Evolutionary conservation across 2,888 invertebrate species (phyloP), one percentile per base, ranked within the genome.

Genomic region (Patella pellucida): DNA sequence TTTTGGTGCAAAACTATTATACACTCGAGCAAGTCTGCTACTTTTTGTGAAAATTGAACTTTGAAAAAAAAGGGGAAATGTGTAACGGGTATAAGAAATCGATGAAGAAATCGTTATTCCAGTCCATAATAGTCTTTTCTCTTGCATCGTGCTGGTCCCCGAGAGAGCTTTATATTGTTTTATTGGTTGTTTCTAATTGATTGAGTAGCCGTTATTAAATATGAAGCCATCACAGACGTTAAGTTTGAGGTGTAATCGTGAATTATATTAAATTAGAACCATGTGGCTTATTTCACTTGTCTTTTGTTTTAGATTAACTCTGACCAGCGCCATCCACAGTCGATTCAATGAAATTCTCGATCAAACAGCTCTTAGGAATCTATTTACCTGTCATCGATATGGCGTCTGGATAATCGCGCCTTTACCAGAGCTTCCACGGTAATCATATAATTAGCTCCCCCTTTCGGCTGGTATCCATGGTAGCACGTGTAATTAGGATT

Each of bases 221-320:
- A 62, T 62, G 19, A 62, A 62, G 62, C 62, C 62, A 62, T 62
- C 62, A 62, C 62, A 62, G 62, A 62, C 62, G 23, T 23, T 62
- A 62, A 62, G 62, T 62, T 62, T 62, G 62, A 62, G 62, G 62
- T 23, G 62, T 62, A 62, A 62, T 62, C 62, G 62, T 19, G 15
- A 62, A 62, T 19, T 62, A 23, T 19, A 85, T 85, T 82, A 79
- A 83, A 84, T 85, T 85, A 85, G 79, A 77, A 78, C 69, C 79
- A 79, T 80, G 82, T 85, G 85, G 85, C 81, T 82, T 81, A 79
- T 83, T 83, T 85, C 77, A 78, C 73, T 73, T 75, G 80, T 68
- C 78, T 76, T 77, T 69, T 75, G 79, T 80, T 79, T 78, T 75
- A 81, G 81, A 83, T 83, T 81, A 77, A 77, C 72, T 62, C 74